A percentile compares a stretch with the other conserved stretches of the same genome.
Evolutionary conservation across 2,113 vertebrate genomes (phyloP).

Genomic region (Puffinus mauretanicus): DNA sequence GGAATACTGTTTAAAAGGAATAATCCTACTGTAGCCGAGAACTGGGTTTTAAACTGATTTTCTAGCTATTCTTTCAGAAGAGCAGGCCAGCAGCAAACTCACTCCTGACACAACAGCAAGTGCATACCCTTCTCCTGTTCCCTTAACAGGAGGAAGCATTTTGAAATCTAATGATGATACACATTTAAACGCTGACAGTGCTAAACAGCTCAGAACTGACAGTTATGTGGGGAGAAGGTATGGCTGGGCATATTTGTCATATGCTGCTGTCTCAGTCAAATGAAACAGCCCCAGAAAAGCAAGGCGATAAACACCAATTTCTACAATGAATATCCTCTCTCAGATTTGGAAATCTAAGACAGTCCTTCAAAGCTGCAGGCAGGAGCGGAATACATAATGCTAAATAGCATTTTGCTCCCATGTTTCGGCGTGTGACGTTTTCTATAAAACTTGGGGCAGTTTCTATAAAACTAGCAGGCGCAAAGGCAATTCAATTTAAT

Average conservation of each 20-base stretch:
- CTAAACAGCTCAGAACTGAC: not conserved
- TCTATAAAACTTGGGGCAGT: not conserved
- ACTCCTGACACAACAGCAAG: not conserved
- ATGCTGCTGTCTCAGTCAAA: not conserved
- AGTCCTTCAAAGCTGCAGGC: not conserved
- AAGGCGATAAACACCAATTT: not conserved
- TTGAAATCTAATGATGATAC: not conserved
- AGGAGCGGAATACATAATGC: not conserved
- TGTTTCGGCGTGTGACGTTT: not conserved
- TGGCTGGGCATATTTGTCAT: not conserved
- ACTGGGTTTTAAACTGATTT: not conserved
- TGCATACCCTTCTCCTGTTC: not conserved
- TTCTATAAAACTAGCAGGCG: not conserved
- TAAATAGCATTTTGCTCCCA: not conserved
- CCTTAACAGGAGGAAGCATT: not conserved
- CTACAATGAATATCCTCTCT: not conserved
- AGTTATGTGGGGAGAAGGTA: not conserved
- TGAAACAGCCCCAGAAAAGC: not conserved
- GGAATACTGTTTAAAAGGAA: not conserved
- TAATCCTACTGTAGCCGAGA: not conserved
- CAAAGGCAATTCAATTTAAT: conserved; percentile 16
- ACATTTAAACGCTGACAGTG: not conserved
- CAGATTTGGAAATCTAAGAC: not conserved
- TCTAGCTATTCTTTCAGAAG: not conserved
- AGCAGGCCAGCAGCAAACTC: not conserved